phyloP scores from a whole-genome alignment of 2,113 vertebrate genomes.

The Accipiter virgatus region DNA sequence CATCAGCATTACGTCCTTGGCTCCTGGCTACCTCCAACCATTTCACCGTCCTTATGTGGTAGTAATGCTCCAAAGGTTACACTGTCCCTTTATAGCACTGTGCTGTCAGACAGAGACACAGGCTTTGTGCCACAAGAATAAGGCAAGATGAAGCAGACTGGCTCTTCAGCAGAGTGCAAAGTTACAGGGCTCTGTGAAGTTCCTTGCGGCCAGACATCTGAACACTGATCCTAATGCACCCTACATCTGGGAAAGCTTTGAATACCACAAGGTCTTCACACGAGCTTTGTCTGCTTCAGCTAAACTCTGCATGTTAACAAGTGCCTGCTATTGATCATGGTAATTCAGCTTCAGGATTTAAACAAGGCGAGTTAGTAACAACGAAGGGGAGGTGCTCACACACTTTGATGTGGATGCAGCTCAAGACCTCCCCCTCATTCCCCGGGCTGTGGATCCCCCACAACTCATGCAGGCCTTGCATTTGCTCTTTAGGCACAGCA shows the following conservation, averaged over 20 bases:
- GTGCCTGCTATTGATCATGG: constrained; percentile 8
- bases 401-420: background rate
- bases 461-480: background rate
- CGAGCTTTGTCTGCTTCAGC: constrained; percentile 22
- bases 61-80: constrained; percentile 3
- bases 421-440: background rate
- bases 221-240: background rate
- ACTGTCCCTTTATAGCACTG: background rate
- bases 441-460: background rate
- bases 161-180: background rate
- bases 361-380: background rate
- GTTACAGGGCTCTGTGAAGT: background rate
- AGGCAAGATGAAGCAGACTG: background rate
- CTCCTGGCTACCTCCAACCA: background rate
- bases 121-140: background rate
- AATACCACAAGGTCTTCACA: background rate
- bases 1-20: background rate
- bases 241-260: background rate
- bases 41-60: background rate
- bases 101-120: background rate
- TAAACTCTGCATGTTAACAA: constrained; percentile 47
- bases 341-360: constrained; percentile 44
- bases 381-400: background rate
- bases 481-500: background rate
- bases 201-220: background rate